Evolutionary conservation across 2,888 invertebrate genomes (phyloP), one percentile per base, ranked within the genome.

Genomic region (Melolontha melolontha): DNA sequence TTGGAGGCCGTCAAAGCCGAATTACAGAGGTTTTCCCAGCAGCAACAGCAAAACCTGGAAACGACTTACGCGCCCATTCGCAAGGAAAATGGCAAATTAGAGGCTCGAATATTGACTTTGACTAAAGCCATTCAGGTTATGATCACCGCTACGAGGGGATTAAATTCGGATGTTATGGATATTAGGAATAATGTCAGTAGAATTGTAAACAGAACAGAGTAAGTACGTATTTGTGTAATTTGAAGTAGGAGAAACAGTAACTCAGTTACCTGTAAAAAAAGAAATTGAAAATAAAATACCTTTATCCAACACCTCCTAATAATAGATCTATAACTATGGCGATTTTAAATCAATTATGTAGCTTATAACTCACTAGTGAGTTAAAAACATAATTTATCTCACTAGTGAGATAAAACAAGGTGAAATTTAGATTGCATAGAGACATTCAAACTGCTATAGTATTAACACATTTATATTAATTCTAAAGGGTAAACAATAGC

Each of bases 1-100:
- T 69, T 86, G 54, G 84, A 85, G 41, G 79, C 79, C 59, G 70
- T 86, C 64, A 80, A 82, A 79, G 79, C 78, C 72, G 85, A 85
- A 55, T 12, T 78, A 7, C 71, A 55, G 6, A 71, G 74, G 27
- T 66, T 73, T 41, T 65, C 69, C 5, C 72, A 69, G 29, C 66
- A 70, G 34, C 52, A 51, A 7, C 55, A 44, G 8, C 57, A 39
- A 10, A 16, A n/a, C 34, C 63, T 52, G 6, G 16, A 34, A 10
- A 34, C 34, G 34, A 34, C 34, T 6, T 34, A 34, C 10, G 34
- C 7, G 34, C 34, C 51, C n/a, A 52, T 17, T 6, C 39, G 39
- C 22, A 22, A 29, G 16, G 39, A 67, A 44, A 40, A 52, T 17
- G 14, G 22, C 27, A 68, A 73, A 51, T 62, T 78, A 17, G 75